Evolutionary conservation across 2,888 invertebrate species (phyloP).

Genomic region (Drosophila paracracens): DNA sequence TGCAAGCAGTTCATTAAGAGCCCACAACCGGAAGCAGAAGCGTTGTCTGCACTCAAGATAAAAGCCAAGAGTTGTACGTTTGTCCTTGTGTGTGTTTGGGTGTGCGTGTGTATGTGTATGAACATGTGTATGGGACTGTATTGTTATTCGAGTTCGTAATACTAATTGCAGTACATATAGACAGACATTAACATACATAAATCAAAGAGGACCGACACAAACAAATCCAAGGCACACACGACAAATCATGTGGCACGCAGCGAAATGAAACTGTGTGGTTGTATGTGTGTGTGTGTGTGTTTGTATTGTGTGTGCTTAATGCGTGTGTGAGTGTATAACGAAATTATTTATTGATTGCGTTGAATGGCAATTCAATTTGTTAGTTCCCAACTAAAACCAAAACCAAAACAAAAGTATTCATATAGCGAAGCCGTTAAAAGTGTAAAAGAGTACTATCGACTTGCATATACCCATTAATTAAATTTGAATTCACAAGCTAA

Average conservation of each 20-base stretch:
- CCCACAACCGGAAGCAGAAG: conserved; percentile 27
- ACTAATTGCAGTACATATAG: conserved; percentile 67
- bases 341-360: conserved; percentile 50
- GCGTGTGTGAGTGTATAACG: conserved; percentile 30
- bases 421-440: too few relatives aligned
- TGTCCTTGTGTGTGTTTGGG: too few relatives aligned
- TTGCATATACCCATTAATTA: not conserved
- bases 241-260: conserved; percentile 47
- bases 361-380: conserved; percentile 25
- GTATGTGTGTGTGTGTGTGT: conserved; percentile 16
- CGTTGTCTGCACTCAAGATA: conserved; percentile 3
- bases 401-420: not conserved
- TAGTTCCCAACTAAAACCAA: not conserved
- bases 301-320: not conserved
- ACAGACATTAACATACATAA: conserved; percentile 50
- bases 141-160: conserved; percentile 49
- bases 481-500: not conserved
- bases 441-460: not conserved
- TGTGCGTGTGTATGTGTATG: not conserved
- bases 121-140: not conserved
- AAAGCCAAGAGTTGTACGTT: conserved; percentile 1
- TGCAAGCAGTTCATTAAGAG: conserved; percentile 54
- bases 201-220: conserved; percentile 38
- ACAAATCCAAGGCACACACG: conserved; percentile 33
- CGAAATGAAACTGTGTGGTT: conserved; percentile 7